Evolutionary conservation across 2,113 vertebrate genomes (phyloP), one percentile per base, ranked within the genome.

Genomic region (Misgurnus anguillicaudatus): DNA sequence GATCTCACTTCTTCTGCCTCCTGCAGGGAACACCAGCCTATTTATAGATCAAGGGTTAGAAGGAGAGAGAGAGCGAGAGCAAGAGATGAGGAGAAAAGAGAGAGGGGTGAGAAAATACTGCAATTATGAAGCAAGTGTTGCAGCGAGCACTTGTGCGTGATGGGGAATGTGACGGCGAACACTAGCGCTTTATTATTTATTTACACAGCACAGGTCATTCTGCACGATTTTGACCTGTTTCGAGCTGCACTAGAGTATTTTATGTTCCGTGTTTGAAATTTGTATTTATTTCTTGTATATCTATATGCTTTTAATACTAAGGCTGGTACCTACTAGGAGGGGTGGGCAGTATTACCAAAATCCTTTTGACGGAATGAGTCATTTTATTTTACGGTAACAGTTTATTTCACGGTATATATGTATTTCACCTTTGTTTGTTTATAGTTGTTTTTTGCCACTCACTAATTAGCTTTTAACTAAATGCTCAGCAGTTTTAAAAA

Each of bases 21-120:
- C 76, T 81, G 80, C 69, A 81, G 83, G 71, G 83, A 75, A 78
- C 80, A 80, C 68, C 75, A 67, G 58, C 31, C 80, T 84, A 81
- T 84, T 81, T 77, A 80, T 80, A 84, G 82, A 83, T 83, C 77
- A 83, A 83, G 82, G 82, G 72, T 83, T 79, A 83, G 82, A 77
- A 75, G 77, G 77, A 65, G 75, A 55, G 81, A 75, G 64, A 67
- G 72, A 72, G 58, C 47, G 79, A 45, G 21, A 39, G 48, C 61
- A 38, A 64, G 47, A 70, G 65, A 79, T 60, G 70, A 53, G 47
- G 57, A 67, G 66, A 47, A 70, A 62, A 77, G 66, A 63, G 60
- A 72, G 69, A 58, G 39, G 64, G 70, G 16, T 61, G 65, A 77
- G 78, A 76, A 79, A 83, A 83, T 83, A 62, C 47, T 65, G 80